Conservation (phyloP, 2,113 vertebrate genomes). For the Emberiza fucata region DNA sequence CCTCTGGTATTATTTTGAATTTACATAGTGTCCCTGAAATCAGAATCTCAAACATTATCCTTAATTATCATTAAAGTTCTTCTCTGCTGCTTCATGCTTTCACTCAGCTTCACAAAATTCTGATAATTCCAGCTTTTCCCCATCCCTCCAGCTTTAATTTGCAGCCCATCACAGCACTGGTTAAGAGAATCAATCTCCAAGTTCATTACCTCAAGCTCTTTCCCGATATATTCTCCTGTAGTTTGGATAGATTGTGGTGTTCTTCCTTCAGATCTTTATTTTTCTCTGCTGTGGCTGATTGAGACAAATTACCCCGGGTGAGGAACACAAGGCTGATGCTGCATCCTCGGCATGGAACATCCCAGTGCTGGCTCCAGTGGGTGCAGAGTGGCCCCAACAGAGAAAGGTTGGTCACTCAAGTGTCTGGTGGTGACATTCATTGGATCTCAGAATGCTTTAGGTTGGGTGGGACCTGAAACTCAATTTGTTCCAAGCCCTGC, state of each 20-base stretch:
- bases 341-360: fast-evolving
- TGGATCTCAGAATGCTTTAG: background rate
- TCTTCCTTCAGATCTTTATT: conserved; percentile 37
- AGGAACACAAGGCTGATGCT: background rate
- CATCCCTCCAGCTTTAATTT: conserved; percentile 38
- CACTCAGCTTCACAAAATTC: background rate
- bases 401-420: background rate
- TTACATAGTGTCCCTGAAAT: background rate
- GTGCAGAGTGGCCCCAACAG: background rate
- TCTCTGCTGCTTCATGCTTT: background rate
- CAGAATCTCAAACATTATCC: background rate
- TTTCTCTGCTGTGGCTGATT: conserved; percentile 15
- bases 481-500: background rate
- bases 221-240: conserved; percentile 43
- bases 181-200: conserved; percentile 53
- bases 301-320: background rate
- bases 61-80: conserved; percentile 29
- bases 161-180: conserved; percentile 1
- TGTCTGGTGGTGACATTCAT: background rate
- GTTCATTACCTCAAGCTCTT: conserved; percentile 51
- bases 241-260: conserved; percentile 28
- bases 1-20: background rate
- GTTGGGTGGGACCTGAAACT: background rate
- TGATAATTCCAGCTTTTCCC: conserved; percentile 8
- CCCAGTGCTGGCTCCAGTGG: fast-evolving